A percentile compares a stretch with the other conserved stretches of the same genome.
Conservation (phyloP, 2,113 vertebrate genomes). For the Marcusenius ussheri region DNA sequence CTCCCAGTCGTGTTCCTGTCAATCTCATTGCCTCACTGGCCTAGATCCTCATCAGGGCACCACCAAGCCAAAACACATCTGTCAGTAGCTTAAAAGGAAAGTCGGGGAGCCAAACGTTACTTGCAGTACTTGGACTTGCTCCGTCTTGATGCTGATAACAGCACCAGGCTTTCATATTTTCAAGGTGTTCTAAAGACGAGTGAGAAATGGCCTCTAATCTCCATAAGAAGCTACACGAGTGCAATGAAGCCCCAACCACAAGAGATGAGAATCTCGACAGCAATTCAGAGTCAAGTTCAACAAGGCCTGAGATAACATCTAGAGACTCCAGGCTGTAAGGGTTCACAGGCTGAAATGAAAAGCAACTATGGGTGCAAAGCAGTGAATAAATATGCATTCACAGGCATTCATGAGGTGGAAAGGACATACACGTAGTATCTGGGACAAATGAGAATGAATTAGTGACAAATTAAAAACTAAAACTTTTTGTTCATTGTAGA, state of each 20-base stretch:
- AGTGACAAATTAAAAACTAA: neutral
- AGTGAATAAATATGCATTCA: neutral
- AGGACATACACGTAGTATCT: neutral
- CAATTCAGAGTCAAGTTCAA: constrained; percentile 2
- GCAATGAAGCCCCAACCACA: constrained; percentile 33
- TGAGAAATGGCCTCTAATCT: constrained; percentile 37
- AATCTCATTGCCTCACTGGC: neutral
- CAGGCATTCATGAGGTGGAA: neutral
- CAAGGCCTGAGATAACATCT: constrained; percentile 10
- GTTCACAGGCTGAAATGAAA: constrained; percentile 1
- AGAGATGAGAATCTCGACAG: constrained; percentile 16
- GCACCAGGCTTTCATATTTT: constrained; percentile 17
- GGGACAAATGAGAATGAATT: neutral
- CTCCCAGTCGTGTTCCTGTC: neutral
- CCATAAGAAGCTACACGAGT: constrained; percentile 25
- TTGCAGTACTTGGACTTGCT: neutral
- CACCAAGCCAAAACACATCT: neutral
- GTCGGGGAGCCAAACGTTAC: neutral
- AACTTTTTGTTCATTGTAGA: neutral
- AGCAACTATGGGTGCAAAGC: neutral
- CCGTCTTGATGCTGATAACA: neutral
- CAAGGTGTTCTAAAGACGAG: constrained; percentile 22
- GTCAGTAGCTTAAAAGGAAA: neutral
- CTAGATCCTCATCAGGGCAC: neutral
- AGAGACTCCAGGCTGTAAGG: constrained; percentile 6